These are phyloP conservation scores for Tryphoninae sp. DNA, from an alignment of 2,888 invertebrate genomes.

Conservation along the genomic window DNA sequence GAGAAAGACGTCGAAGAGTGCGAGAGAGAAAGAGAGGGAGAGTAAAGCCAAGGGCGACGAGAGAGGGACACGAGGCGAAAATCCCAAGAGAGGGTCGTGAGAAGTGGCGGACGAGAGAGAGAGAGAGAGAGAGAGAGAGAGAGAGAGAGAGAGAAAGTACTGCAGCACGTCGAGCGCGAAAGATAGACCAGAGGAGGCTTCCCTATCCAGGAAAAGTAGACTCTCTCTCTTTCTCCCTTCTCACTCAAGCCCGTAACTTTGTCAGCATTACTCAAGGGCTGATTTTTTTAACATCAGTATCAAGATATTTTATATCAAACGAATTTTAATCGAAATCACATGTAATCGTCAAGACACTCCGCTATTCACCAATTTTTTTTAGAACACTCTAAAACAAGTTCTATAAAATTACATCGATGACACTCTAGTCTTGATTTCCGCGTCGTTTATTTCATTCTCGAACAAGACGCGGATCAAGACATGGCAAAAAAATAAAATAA, in stretches of 20 bases:
- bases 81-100: conserved; percentile 46
- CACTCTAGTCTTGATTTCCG: conserved; percentile 24
- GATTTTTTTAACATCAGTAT: conserved; percentile 46
- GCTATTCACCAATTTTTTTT: no score
- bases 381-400: no score
- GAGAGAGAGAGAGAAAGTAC: conserved; percentile 47
- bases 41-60: conserved; percentile 42
- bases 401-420: background rate
- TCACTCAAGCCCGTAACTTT: conserved; percentile 63
- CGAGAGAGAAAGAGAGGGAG: conserved; percentile 38
- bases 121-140: conserved; percentile 49
- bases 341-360: no score
- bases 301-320: conserved; percentile 24
- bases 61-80: conserved; percentile 27
- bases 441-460: conserved; percentile 32
- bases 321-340: conserved; percentile 7
- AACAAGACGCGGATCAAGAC: conserved; percentile 34
- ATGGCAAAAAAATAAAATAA: conserved; percentile 21
- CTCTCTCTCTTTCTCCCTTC: conserved; percentile 34
- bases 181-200: conserved; percentile 38
- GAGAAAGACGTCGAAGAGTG: conserved; percentile 3
- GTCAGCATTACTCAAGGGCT: conserved; percentile 64
- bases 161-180: conserved; percentile 46
- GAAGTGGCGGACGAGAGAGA: conserved; percentile 45
- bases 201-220: conserved; percentile 38